Evolutionary conservation across 2,888 invertebrate genomes (phyloP).

Genomic region (Gryllus longicercus): DNA sequence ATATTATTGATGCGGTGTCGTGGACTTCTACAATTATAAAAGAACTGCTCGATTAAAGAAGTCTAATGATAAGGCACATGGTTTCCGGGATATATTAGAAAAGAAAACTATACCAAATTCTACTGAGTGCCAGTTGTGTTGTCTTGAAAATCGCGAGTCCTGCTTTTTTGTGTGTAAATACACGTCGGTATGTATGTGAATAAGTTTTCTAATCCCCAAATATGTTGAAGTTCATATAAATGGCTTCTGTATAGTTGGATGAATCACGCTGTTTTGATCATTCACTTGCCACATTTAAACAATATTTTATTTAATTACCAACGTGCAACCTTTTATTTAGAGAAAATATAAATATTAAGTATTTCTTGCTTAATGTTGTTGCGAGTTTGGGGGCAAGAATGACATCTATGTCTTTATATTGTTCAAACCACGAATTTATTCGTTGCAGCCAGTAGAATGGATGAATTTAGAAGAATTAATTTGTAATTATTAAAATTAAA

Average conservation of each 20-base stretch:
- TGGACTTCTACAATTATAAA: slow-evolving; percentile 31
- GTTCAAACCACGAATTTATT: too few species aligned
- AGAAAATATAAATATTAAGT: too few species aligned
- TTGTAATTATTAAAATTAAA: too few species aligned
- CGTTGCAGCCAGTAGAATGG: too few species aligned
- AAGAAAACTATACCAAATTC: background rate
- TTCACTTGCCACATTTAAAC: background rate
- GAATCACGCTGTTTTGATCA: slow-evolving; percentile 27
- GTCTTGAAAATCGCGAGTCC: background rate
- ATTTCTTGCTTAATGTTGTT: too few species aligned
- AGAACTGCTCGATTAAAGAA: slow-evolving; percentile 41
- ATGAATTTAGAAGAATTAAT: too few species aligned
- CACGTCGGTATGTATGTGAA: slow-evolving; percentile 10
- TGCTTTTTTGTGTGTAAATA: background rate
- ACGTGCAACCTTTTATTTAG: too few species aligned
- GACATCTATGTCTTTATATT: too few species aligned
- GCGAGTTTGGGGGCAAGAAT: too few species aligned
- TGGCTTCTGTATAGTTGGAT: slow-evolving; percentile 27
- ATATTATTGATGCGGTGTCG: slow-evolving; percentile 33
- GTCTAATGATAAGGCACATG: slow-evolving; percentile 53
- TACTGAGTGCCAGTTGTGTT: background rate
- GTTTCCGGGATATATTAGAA: slow-evolving; percentile 35
- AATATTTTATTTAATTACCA: too few species aligned
- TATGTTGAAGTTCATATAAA: slow-evolving; percentile 18
- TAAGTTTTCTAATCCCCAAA: background rate